Percentiles rank a stretch among this genome's conserved stretches.
These are phyloP conservation scores for Pyrgus malvae DNA, from an alignment of 2,888 invertebrate species.

Conservation along the genomic window DNA sequence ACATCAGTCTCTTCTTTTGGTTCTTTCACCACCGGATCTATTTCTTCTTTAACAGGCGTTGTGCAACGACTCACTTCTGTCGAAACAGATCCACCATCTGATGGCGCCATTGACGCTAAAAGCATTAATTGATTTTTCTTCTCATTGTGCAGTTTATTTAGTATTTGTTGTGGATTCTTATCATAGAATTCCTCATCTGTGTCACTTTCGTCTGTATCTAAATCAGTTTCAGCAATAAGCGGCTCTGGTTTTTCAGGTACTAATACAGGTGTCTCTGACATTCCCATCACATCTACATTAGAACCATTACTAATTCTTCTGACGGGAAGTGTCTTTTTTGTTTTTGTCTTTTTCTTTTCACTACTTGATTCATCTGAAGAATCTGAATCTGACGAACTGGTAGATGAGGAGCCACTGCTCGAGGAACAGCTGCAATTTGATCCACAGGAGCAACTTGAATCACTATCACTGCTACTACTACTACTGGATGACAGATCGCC, in stretches of 20 bases:
- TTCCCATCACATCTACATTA: slow-evolving; percentile 78
- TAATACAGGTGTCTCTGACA: slow-evolving; percentile 71
- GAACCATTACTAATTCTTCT: slow-evolving; percentile 72
- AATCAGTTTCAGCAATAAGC: slow-evolving; percentile 89
- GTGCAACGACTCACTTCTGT: slow-evolving; percentile 84
- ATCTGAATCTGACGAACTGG: slow-evolving; percentile 80
- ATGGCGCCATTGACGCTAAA: slow-evolving; percentile 83
- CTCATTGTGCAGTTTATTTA: slow-evolving; percentile 87
- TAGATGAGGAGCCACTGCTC: slow-evolving; percentile 85
- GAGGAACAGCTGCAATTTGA: slow-evolving; percentile 92
- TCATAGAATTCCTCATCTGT: slow-evolving; percentile 95
- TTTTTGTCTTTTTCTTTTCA: slow-evolving; percentile 70
- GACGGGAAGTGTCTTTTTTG: slow-evolving; percentile 62
- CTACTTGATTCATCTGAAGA: slow-evolving; percentile 66
- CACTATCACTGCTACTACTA: slow-evolving; percentile 88
- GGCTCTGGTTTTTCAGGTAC: slow-evolving; percentile 80
- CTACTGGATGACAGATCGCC: slow-evolving; percentile 85
- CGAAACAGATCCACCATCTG: slow-evolving; percentile 80
- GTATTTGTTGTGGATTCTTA: slow-evolving; percentile 88
- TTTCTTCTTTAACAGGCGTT: slow-evolving; percentile 77
- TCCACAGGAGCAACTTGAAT: slow-evolving; percentile 90
- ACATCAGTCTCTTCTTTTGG: slow-evolving; percentile 65
- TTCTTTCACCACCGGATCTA: slow-evolving; percentile 57
- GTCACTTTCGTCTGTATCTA: slow-evolving; percentile 92
- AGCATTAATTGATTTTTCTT: slow-evolving; percentile 87